Evolutionary conservation across 2,888 invertebrate species (phyloP).

Genomic region (Heteropelma amictum): DNA sequence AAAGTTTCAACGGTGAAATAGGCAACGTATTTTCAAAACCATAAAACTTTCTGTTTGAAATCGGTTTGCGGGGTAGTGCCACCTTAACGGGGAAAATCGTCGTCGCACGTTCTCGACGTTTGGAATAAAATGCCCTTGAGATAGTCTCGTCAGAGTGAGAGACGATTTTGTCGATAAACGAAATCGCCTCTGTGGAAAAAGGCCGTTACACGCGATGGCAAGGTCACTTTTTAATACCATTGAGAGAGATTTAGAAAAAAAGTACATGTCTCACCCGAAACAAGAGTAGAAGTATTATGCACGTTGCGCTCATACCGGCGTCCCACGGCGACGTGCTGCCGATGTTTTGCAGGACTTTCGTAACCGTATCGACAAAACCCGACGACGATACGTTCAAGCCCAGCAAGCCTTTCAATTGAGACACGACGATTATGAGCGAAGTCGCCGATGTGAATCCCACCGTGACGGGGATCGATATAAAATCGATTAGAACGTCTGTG

Average conservation of each 20-base stretch:
- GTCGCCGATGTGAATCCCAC: conserved; percentile 95
- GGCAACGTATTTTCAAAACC: too few relatives aligned
- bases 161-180: neutral
- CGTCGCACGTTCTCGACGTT: too few relatives aligned
- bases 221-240: too few relatives aligned
- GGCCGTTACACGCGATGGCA: too few relatives aligned
- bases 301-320: conserved; percentile 84
- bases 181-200: too few relatives aligned
- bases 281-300: conserved; percentile 86
- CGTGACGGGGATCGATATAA: conserved; percentile 93
- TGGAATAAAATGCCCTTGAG: too few relatives aligned
- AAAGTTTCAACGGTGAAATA: conserved; percentile 31
- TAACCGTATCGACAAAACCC: conserved; percentile 87
- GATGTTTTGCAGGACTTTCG: conserved; percentile 85
- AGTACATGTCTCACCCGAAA: conserved; percentile 83
- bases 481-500: conserved; percentile 91
- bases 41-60: too few relatives aligned
- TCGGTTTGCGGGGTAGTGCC: too few relatives aligned
- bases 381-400: conserved; percentile 87
- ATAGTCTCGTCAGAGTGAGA: too few relatives aligned
- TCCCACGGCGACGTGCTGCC: conserved; percentile 85
- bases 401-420: conserved; percentile 88
- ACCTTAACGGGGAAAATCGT: too few relatives aligned
- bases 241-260: conserved; percentile 51
- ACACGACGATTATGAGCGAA: conserved; percentile 92